Percentiles rank a stretch among this genome's conserved stretches.
Conservation (phyloP, 1,140 invertebrate species). For the Musca vetustissima region DNA sequence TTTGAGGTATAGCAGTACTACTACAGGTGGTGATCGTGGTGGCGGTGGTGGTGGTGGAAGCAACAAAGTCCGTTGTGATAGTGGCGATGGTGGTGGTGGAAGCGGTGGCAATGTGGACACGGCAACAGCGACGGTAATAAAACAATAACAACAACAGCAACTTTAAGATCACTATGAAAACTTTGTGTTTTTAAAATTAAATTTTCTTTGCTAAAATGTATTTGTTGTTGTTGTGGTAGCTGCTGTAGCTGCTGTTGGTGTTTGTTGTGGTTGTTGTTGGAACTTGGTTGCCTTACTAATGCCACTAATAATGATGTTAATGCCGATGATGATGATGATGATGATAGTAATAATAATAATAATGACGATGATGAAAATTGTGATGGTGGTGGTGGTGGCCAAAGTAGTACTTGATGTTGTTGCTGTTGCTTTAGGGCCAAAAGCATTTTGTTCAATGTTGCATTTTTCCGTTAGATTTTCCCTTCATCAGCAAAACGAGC, state of each 20-base stretch:
- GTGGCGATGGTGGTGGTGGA: constrained; percentile 35
- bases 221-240: not conserved
- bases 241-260: not conserved
- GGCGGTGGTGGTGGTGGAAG: constrained; percentile 31
- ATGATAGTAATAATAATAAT: constrained; percentile 28
- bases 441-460: constrained; percentile 56
- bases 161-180: constrained; percentile 14
- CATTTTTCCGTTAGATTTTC: constrained; percentile 55
- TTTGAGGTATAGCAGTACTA: constrained; percentile 28
- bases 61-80: constrained; percentile 17
- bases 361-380: constrained; percentile 35
- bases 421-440: constrained; percentile 51
- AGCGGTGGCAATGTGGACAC: constrained; percentile 26
- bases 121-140: not conserved
- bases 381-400: constrained; percentile 30
- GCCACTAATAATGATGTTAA: not conserved
- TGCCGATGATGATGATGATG: constrained; percentile 8
- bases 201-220: not conserved
- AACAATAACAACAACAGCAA: not conserved
- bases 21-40: constrained; percentile 19
- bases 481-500: constrained; percentile 27
- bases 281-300: constrained; percentile 14
- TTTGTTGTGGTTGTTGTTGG: constrained; percentile 32
- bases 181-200: constrained; percentile 11
- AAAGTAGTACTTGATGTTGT: constrained; percentile 32